These are phyloP conservation scores for Trichogramma evanescens DNA, from an alignment of 2,888 invertebrate species.

Conservation along the genomic window DNA sequence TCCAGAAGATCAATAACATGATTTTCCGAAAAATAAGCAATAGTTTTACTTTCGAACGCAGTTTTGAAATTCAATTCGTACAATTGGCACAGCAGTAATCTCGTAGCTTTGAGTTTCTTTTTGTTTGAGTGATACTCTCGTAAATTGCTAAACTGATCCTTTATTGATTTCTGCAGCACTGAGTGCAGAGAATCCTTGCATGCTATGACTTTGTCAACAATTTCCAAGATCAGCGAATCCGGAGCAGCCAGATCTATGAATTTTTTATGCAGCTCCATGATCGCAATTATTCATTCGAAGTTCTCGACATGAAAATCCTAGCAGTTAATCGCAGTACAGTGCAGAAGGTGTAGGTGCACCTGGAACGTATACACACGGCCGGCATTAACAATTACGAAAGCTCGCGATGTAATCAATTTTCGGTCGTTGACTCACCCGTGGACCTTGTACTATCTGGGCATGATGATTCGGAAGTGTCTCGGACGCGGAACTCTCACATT, in stretches of 20 bases:
- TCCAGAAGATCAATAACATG: constrained; percentile 10
- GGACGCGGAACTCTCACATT: too few relatives aligned
- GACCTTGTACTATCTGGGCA: too few relatives aligned
- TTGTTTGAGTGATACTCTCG: not conserved
- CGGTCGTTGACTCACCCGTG: too few relatives aligned
- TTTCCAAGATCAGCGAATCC: constrained; percentile 26
- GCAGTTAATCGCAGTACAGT: too few relatives aligned
- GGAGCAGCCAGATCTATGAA: constrained; percentile 25
- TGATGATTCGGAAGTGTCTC: too few relatives aligned
- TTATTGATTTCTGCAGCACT: not conserved
- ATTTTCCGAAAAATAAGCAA: not conserved
- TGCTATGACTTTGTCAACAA: constrained; percentile 2
- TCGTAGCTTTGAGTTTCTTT: constrained; percentile 10
- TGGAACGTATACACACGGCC: too few relatives aligned
- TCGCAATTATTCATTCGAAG: too few relatives aligned
- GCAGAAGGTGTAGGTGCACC: too few relatives aligned
- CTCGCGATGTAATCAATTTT: too few relatives aligned
- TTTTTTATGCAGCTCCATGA: constrained; percentile 34
- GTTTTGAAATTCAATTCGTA: constrained; percentile 14
- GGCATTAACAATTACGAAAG: too few relatives aligned
- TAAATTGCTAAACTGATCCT: constrained; percentile 5
- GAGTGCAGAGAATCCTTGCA: constrained; percentile 1
- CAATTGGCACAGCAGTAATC: constrained; percentile 14
- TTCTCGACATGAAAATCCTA: too few relatives aligned
- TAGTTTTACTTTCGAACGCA: not conserved